A percentile compares a stretch with the other conserved stretches of the same genome.
Conservation (phyloP, 2,888 invertebrate genomes). For the Omphaloscelis lunosa region DNA sequence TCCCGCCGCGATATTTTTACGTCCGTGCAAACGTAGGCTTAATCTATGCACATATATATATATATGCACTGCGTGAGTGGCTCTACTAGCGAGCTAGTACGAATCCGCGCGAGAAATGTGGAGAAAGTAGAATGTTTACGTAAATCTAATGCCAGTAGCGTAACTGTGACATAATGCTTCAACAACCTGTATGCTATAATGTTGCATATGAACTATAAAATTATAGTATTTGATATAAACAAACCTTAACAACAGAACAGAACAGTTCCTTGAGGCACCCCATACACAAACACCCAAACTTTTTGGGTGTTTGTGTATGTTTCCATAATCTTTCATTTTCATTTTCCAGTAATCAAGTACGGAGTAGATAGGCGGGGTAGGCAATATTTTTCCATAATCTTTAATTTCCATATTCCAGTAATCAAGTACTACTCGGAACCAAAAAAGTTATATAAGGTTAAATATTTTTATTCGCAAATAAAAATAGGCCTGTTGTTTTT, state of each 20-base stretch:
- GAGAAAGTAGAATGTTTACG: slow-evolving; percentile 81
- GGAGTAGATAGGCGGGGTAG: too few relatives aligned
- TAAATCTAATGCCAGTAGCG: slow-evolving; percentile 71
- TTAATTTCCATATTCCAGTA: too few relatives aligned
- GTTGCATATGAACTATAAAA: slow-evolving; percentile 2
- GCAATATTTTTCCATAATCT: too few relatives aligned
- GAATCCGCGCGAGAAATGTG: slow-evolving; percentile 71
- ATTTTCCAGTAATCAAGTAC: too few relatives aligned
- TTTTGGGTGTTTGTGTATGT: too few relatives aligned
- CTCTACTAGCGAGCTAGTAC: slow-evolving; percentile 31
- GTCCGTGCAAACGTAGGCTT: not conserved
- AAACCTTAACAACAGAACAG: not conserved
- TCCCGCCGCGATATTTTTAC: too few relatives aligned
- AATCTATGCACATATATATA: too few relatives aligned
- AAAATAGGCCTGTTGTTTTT: too few relatives aligned
- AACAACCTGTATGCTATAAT: slow-evolving; percentile 33
- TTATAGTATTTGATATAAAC: slow-evolving; percentile 9
- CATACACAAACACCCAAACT: not conserved
- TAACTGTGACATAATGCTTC: slow-evolving; percentile 74
- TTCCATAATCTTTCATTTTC: too few relatives aligned
- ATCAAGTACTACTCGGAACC: too few relatives aligned
- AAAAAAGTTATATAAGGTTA: too few relatives aligned
- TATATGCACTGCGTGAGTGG: slow-evolving; percentile 11
- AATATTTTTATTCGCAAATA: too few relatives aligned
- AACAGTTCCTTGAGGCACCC: not conserved